Percentiles rank a stretch among this genome's conserved stretches.
Conservation (phyloP, 64 coral and sea anemone species). For the Trachythela sp. region DNA sequence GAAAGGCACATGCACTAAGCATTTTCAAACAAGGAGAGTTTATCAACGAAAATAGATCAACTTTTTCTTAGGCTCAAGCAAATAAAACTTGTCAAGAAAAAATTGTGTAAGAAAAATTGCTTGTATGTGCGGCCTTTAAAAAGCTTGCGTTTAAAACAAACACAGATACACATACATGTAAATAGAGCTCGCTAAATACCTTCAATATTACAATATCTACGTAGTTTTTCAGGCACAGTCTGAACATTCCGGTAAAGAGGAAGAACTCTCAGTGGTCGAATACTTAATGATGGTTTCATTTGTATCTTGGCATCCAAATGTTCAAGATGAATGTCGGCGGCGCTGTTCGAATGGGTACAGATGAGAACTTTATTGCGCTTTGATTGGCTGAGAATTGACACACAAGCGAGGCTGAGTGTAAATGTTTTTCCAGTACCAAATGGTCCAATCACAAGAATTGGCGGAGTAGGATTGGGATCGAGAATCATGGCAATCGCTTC, state of each 20-base stretch:
- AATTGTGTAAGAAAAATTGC: no score
- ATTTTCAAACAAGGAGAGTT: no score
- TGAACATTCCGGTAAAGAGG: neutral
- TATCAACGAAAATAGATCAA: no score
- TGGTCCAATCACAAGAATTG: neutral
- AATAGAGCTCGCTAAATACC: neutral
- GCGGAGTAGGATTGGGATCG: neutral
- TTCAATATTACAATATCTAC: neutral
- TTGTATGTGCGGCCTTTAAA: neutral
- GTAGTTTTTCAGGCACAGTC: neutral
- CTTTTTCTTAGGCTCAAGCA: no score
- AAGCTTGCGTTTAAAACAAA: no score
- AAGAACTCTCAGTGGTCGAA: neutral
- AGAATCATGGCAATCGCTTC: neutral
- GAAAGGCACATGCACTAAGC: no score
- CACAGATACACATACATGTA: no score
- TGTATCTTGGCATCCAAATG: neutral
- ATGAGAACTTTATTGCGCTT: neutral
- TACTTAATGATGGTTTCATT: neutral
- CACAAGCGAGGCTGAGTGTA: neutral
- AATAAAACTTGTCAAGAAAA: no score
- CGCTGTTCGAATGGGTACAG: neutral
- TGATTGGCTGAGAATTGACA: neutral
- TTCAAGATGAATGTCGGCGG: neutral
- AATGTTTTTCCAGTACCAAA: conserved; percentile 5